phyloP scores from a whole-genome alignment of 1,140 invertebrate genomes.

The Drosophila miranda region DNA sequence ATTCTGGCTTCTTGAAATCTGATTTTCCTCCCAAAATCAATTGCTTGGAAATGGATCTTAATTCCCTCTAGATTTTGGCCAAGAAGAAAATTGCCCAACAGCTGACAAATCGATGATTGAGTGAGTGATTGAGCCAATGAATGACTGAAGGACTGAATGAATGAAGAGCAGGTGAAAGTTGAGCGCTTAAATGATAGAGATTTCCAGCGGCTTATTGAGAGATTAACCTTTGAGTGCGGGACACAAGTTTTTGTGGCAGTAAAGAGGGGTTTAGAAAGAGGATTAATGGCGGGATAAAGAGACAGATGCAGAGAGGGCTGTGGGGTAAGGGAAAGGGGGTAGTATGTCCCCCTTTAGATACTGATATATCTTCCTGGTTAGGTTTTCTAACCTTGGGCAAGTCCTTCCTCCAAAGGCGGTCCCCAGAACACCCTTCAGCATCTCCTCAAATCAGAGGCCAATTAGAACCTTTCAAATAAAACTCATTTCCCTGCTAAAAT shows the following conservation, averaged over 20 bases:
- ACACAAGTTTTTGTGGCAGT: background rate
- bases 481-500: no score
- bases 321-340: background rate
- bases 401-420: no score
- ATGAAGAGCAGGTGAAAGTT: conserved; percentile 43
- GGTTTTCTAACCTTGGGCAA: no score
- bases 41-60: conserved; percentile 47
- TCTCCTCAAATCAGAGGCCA: background rate
- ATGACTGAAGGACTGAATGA: conserved; percentile 8
- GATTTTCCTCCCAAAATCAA: conserved; percentile 29
- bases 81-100: conserved; percentile 14
- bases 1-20: background rate
- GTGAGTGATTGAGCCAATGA: conserved; percentile 33
- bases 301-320: conserved; percentile 1
- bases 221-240: conserved; percentile 35
- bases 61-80: conserved; percentile 20
- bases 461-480: background rate
- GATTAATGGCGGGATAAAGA: conserved; percentile 10
- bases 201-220: conserved; percentile 36
- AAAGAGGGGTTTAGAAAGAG: background rate
- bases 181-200: conserved; percentile 36
- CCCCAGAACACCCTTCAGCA: no score
- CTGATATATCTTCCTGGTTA: no score
- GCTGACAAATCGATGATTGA: conserved; percentile 46
- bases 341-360: no score